These are phyloP conservation scores for Pogonognathellus flavescens DNA, from an alignment of 1,140 invertebrate genomes.

Conservation along the genomic window DNA sequence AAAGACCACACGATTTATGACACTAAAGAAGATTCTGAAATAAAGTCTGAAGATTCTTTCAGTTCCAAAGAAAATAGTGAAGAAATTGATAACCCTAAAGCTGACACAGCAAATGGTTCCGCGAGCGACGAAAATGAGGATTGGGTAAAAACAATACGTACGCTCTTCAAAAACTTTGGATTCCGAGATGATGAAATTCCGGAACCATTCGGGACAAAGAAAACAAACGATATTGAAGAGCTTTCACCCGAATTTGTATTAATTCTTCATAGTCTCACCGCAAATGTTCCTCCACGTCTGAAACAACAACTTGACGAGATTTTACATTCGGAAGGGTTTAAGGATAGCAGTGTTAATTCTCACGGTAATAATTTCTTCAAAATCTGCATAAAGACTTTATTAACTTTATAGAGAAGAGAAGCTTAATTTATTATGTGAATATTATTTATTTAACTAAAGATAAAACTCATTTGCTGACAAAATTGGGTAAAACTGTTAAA, in stretches of 20 bases:
- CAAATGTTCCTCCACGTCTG: not conserved
- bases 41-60: not conserved
- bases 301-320: not conserved
- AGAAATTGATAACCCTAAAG: not conserved
- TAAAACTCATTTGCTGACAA: not conserved
- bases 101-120: too few relatives aligned
- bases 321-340: not conserved
- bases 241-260: not conserved
- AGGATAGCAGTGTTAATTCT: not conserved
- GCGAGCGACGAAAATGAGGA: not conserved
- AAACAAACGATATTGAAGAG: not conserved
- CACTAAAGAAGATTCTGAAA: not conserved
- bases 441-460: not conserved
- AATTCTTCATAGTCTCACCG: not conserved
- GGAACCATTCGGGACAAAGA: slow-evolving; percentile 30
- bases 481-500: not conserved
- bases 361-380: not conserved
- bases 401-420: too few relatives aligned
- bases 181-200: slow-evolving; percentile 16
- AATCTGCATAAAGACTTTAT: too few relatives aligned
- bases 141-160: not conserved
- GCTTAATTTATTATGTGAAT: not conserved
- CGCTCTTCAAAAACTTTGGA: not conserved
- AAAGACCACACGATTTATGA: too few relatives aligned
- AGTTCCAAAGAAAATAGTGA: not conserved